Evolutionary conservation across 2,888 invertebrate species (phyloP), one percentile per base, ranked within the genome.

Genomic region (Aphrophora alni): DNA sequence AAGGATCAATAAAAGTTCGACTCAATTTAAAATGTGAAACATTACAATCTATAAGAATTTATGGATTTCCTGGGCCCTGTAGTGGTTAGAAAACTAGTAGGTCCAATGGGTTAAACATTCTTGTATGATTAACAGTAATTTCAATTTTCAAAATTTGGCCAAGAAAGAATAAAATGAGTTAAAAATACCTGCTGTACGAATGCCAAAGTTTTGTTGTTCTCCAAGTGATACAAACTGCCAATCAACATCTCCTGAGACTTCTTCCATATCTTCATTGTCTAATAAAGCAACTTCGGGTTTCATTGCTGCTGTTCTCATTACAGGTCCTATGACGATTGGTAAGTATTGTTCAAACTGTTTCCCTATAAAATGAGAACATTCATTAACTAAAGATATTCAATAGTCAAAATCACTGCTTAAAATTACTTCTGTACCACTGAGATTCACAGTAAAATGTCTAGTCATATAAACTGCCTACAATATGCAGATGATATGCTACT

Each of bases 171-270:
- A n/a, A n/a, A n/a, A n/a, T n/a, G n/a, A n/a, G n/a, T n/a, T n/a
- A n/a, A n/a, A n/a, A n/a, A n/a, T 86, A 92, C 93, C 96, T 76
- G 97, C 95, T 74, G 98, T 98, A 87, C 95, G 93, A 83, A 98
- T 97, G 82, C 98, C 98, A 87, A 98, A 97, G 88, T 96, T 97
- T 88, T 97, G 97, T 88, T 97, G 97, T 87, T 98, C 97, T 21
- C 97, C 98, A 3, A 98, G 91, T 2, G 95, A 95, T 70, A 98
- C 95, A 88, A 97, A 97, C 87, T 97, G 96, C 97, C 98, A 98
- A 87, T 97, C 97, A 14, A 95, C 92, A 87, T 96, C 96, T 38
- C 93, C 93, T 14, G 83, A 82, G 77, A 97, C 92, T 68, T 93
- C 93, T 87, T 95, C 94, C 88, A 95, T 91, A 86, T 95, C 95